Conservation (phyloP, 1,140 invertebrate species). For the Vollenhovia emeryi region DNA sequence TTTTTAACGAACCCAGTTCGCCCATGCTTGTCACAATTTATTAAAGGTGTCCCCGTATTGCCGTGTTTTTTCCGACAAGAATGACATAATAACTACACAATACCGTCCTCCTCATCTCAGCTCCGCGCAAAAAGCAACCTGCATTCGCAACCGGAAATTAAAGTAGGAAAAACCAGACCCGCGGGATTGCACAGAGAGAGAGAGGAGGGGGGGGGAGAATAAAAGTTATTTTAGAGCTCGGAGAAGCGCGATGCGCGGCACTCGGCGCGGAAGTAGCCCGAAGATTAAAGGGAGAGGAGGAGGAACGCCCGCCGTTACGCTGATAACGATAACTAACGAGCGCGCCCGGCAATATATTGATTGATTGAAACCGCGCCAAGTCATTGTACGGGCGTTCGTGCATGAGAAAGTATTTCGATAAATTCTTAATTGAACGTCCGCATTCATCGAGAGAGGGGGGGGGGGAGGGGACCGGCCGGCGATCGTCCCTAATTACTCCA, state of each 20-base stretch:
- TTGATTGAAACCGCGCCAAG: conserved; percentile 15
- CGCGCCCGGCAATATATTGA: conserved; percentile 13
- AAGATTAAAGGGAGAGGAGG: conserved; percentile 29
- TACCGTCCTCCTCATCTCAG: background rate
- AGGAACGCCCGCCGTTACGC: background rate
- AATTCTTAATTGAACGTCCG: conserved; percentile 40
- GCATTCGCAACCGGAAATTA: background rate
- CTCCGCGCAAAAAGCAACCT: background rate
- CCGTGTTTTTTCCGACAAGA: background rate
- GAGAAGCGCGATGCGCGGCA: background rate
- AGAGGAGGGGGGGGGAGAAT: too few relatives aligned
- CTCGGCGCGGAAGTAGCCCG: conserved; percentile 4
- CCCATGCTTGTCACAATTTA: background rate
- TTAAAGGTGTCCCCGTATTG: background rate
- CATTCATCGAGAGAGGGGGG: conserved; percentile 27
- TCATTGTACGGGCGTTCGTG: conserved; percentile 28
- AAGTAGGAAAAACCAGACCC: background rate
- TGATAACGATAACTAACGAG: conserved; percentile 15
- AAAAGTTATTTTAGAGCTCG: conserved; percentile 22
- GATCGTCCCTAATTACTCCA: conserved; percentile 37
- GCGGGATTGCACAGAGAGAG: background rate
- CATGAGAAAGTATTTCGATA: conserved; percentile 33
- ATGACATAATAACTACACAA: background rate
- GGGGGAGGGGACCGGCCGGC: too few relatives aligned
- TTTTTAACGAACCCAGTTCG: background rate